Evolutionary conservation across 2,888 invertebrate species (phyloP), one percentile per base, ranked within the genome.

Genomic region (Scaptomyza parva): DNA sequence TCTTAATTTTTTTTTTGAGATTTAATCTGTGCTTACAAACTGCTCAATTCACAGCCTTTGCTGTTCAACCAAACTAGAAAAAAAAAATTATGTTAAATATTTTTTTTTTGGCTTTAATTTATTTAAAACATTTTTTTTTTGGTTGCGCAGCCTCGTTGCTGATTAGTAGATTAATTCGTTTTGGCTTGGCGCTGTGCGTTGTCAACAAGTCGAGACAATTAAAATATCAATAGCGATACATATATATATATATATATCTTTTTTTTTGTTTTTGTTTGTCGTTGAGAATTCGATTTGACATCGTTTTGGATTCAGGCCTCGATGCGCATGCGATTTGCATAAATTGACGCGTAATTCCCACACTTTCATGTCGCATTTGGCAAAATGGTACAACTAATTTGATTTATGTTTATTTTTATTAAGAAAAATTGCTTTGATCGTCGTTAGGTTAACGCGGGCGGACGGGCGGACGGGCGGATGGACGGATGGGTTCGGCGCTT

Each of bases 291-390:
- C 76, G 72, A 76, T 67, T 22, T 74, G 72, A 76, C 72, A 74
- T 67, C 66, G 48, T 53, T 72, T 76, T 26, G 30, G 44, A 74
- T 68, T 64, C 43, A 57, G 59, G 54, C 53, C 71, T 70, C 67
- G 55, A 41, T 67, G 51, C 51, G 70, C 74, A 68, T 48, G n/a
- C 60, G 48, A 86, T 82, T 86, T 68, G 65, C 82, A 82, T 82
- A 82, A 85, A 68, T 85, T 81, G 85, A 68, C 72, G 76, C 78
- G 72, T 68, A 70, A 66, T 87, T 82, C 87, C 85, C 87, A 82
- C 82, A 82, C 82, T 87, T 73, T 78, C 76, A 60, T 85, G 82
- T 81, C 82, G 82, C 67, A 75, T 86, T 87, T 81, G 70, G 51
- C 70, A 72, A 82, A 82, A 81, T 76, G 73, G 60, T 78, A 72